Percentiles rank a stretch among this genome's conserved stretches.
These are phyloP conservation scores for Aphelinus atriplicis DNA, from an alignment of 1,140 invertebrate genomes.

Conservation along the genomic window DNA sequence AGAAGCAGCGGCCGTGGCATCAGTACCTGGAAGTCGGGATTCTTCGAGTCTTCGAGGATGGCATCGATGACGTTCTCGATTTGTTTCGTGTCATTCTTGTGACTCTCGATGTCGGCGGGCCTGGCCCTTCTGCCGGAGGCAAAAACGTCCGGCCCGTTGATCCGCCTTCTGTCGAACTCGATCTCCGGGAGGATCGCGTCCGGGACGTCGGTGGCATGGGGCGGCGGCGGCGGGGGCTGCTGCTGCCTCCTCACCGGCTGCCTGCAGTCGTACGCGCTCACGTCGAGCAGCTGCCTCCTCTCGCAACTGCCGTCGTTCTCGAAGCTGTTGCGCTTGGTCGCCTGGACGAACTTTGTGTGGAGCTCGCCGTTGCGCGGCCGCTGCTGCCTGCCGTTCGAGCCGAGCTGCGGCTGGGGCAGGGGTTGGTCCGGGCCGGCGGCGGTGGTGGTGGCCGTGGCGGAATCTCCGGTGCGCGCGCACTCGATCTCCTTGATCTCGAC, in stretches of 20 bases:
- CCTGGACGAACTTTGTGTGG: slow-evolving; percentile 36
- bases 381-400: slow-evolving; percentile 56
- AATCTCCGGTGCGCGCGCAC: slow-evolving; percentile 42
- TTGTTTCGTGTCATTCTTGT: slow-evolving; percentile 63
- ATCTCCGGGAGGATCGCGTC: slow-evolving; percentile 6
- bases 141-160: slow-evolving; percentile 55
- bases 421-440: not conserved
- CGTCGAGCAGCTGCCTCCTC: slow-evolving; percentile 37
- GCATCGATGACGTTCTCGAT: slow-evolving; percentile 65
- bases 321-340: not conserved
- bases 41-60: slow-evolving; percentile 64
- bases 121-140: slow-evolving; percentile 53
- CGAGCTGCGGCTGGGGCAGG: slow-evolving; percentile 35
- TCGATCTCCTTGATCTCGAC: slow-evolving; percentile 62
- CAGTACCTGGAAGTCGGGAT: slow-evolving; percentile 62
- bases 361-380: slow-evolving; percentile 37
- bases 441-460: not conserved
- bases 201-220: not conserved
- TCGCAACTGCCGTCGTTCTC: slow-evolving; percentile 5
- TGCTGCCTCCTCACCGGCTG: not conserved
- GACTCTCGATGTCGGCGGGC: slow-evolving; percentile 55
- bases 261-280: slow-evolving; percentile 15
- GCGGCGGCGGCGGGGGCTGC: not conserved
- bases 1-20: too few relatives aligned
- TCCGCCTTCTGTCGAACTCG: slow-evolving; percentile 52